Base-by-base conservation (phyloP, 2,888 invertebrate genomes). In the Alcis repandata region DNA sequence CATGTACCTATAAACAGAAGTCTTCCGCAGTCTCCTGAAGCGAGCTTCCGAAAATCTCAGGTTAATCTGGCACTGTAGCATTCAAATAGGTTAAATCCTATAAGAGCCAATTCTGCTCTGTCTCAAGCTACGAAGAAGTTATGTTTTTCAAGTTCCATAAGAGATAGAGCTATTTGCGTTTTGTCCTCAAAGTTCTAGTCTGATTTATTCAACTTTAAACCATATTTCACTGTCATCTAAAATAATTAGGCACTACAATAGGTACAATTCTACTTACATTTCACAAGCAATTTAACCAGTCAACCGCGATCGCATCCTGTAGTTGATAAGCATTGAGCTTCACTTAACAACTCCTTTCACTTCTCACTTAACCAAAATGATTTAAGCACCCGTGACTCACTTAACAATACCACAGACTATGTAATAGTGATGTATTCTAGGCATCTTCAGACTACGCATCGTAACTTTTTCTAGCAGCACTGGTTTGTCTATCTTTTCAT, bases 311-410 rank as follows among this genome's bases (percentile, higher is more conserved):
- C 43, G 41, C 59, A 67, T 67, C 67, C 67, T 63, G 62, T 63
- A 49, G 32, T 67, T 51, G 53, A 49, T 56, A 60, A 65, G 45
- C 51, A 60, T 41, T 45, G 45, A 59, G 53, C 57, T 60, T 57
- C 60, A 32, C 63, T 59, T 46, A 63, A 58, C 61, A 64, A 58
- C 57, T 68, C 65, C 69, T 69, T 71, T 65, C 64, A 65, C 70
- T 67, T 57, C 60, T 58, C 49, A 63, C 49, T 58, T 52, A 70
- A 63, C 52, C 56, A n/a, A 61, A 68, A 68, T 60, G 45, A 67
- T 58, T 61, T 61, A 65, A 65, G 63, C 58, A 68, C 56, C 61
- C 38, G 33, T 70, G 72, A 72, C 59, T 69, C 72, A 72, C 36
- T 56, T 45, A 45, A 33, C 45, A 17, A 54, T 40, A 15, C 20